Evolutionary conservation across 2,888 invertebrate genomes (phyloP).

Genomic region (Venusia cambrica): DNA sequence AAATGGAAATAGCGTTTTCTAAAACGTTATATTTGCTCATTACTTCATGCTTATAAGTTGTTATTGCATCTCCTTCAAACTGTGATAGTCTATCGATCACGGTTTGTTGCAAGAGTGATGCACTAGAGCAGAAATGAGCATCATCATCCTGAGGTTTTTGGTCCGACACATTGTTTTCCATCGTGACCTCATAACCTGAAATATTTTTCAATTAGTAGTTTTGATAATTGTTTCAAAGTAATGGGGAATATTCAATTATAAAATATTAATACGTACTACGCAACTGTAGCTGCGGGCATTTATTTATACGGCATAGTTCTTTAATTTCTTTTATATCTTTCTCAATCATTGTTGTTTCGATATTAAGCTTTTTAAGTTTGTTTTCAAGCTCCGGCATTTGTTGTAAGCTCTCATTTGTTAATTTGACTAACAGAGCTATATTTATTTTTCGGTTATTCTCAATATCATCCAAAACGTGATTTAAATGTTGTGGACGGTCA

Average conservation of each 20-base stretch:
- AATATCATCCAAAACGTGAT: slow-evolving; percentile 42
- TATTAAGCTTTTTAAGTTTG: slow-evolving; percentile 19
- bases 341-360: slow-evolving; percentile 20
- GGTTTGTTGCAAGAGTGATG: slow-evolving; percentile 30
- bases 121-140: slow-evolving; percentile 34
- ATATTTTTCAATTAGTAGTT: no score
- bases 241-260: background rate
- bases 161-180: background rate
- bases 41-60: no score
- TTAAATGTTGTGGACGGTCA: slow-evolving; percentile 41
- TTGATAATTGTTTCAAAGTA: no score
- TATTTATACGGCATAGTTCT: slow-evolving; percentile 36
- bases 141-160: background rate
- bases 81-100: slow-evolving; percentile 28
- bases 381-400: slow-evolving; percentile 24
- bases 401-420: slow-evolving; percentile 23
- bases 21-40: slow-evolving; percentile 22
- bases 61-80: slow-evolving; percentile 18
- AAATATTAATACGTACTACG: slow-evolving; percentile 5
- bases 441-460: slow-evolving; percentile 16
- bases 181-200: background rate
- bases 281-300: slow-evolving; percentile 28
- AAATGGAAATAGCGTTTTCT: background rate
- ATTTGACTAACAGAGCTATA: slow-evolving; percentile 32
- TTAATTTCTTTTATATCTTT: slow-evolving; percentile 26